Conservation (phyloP, 2,113 vertebrate genomes). For the Asarcornis scutulata region DNA sequence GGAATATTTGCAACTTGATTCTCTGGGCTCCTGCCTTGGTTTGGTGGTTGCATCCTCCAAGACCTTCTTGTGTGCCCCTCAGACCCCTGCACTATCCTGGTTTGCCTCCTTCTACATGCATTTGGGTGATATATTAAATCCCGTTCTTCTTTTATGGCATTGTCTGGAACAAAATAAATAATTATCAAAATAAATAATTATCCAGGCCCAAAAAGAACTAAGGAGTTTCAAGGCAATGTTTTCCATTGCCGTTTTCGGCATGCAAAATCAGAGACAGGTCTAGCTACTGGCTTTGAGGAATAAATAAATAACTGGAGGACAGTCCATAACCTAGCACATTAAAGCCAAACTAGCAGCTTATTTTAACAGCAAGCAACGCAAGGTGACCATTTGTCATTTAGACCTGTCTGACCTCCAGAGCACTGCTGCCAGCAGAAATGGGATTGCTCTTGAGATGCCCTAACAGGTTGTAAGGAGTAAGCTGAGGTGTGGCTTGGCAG, state of each 20-base stretch:
- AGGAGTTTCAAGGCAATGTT: neutral
- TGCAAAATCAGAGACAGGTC: neutral
- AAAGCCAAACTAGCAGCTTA: neutral
- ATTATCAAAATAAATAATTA: neutral
- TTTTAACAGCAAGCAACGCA: neutral
- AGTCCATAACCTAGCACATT: neutral
- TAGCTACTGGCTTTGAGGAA: neutral
- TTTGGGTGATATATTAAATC: neutral
- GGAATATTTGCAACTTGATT: accelerated
- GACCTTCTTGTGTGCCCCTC: neutral
- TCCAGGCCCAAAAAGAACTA: too few relatives aligned
- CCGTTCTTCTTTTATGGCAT: neutral
- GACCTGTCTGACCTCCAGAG: neutral
- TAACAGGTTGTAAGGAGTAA: neutral
- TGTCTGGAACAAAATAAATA: neutral
- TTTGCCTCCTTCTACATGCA: neutral
- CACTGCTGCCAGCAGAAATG: neutral
- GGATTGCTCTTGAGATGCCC: neutral
- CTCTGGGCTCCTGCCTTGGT: neutral
- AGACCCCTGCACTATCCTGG: neutral
- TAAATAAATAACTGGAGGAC: neutral
- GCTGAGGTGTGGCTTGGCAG: neutral
- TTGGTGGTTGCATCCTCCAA: neutral
- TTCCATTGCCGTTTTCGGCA: neutral
- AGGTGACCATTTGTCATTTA: neutral